Base-by-base conservation (phyloP, 2,888 invertebrate genomes). In the Cephus rjabovi region DNA sequence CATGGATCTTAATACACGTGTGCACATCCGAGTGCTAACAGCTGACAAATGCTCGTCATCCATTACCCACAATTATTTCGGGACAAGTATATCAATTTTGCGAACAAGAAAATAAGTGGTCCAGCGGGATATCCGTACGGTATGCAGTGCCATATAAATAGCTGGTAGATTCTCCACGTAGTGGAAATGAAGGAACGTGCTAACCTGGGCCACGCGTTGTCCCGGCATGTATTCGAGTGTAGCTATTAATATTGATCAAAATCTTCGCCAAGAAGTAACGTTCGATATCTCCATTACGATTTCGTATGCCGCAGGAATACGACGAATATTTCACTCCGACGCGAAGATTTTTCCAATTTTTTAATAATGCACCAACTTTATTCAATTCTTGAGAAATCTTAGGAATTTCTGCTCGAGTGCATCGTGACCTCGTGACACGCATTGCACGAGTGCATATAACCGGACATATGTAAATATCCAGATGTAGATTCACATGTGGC, bases 151-250 rank as follows among this genome's bases (percentile, higher is more conserved):
- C 73, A n/a, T 76, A 71, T 34, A 71, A n/a, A 35, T 71, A 30
- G n/a, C 56, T 56, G 56, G 37, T 69, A 71, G 69, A 56, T 74
- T 76, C 79, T 34, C 70, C 69, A n/a, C 74, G 31, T 93, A 93
- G 82, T 93, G 93, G 31, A 34, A 71, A 23, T 3, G 34, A 23
- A 71, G 71, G 71, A 71, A 71, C 34, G 71, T 71, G 34, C 71
- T 31, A 71, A 71, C 71, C 71, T 71, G n/a, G 30, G 31, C 71
- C 71, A 71, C 34, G 71, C 71, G 71, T 71, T 71, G 34, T 34
- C 71, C 12, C 71, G 71, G 31, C 11, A n/a, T 35, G 74, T 37
- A 74, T 74, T 74, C 74, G 74, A 74, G 74, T 69, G 71, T 76
- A 31, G 73, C 76, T 73, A 76, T 73, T 78, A 78, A 78, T 78